Evolutionary conservation across 92 coral and sea anemone species (phyloP).

Genomic region (Porites rus): DNA sequence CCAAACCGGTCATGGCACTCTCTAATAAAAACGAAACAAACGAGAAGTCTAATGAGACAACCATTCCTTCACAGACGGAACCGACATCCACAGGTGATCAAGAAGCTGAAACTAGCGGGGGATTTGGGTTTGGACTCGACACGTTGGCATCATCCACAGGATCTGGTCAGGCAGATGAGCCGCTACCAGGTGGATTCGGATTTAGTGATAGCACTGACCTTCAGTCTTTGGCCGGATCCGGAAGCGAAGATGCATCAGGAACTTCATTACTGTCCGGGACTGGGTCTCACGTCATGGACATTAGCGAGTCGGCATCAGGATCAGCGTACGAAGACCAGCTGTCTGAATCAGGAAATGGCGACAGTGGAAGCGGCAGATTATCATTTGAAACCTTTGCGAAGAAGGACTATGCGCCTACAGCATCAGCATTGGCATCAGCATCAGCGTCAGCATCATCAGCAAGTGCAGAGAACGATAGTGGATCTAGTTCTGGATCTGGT

Average conservation of each 20-base stretch:
- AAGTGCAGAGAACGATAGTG: slow-evolving; percentile 40
- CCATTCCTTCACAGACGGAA: slow-evolving; percentile 21
- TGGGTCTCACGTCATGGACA: slow-evolving; percentile 56
- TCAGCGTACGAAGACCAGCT: slow-evolving; percentile 24
- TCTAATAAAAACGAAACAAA: not conserved
- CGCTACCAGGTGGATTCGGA: slow-evolving; percentile 76
- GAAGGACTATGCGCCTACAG: slow-evolving; percentile 31
- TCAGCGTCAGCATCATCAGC: slow-evolving; percentile 41
- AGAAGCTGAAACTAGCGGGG: slow-evolving; percentile 29
- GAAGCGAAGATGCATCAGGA: slow-evolving; percentile 68
- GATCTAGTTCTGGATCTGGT: slow-evolving; percentile 55
- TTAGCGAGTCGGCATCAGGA: slow-evolving; percentile 42
- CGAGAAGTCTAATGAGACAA: slow-evolving; percentile 8
- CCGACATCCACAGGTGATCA: not conserved
- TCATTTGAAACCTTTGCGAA: slow-evolving; percentile 1
- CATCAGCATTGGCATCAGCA: slow-evolving; percentile 17
- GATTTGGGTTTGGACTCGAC: slow-evolving; percentile 56
- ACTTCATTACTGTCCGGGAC: slow-evolving; percentile 21
- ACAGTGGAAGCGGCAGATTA: slow-evolving; percentile 39
- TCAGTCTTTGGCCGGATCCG: slow-evolving; percentile 66
- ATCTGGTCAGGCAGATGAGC: slow-evolving; percentile 46
- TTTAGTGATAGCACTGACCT: slow-evolving; percentile 49
- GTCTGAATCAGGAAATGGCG: slow-evolving; percentile 19
- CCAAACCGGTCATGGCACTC: slow-evolving; percentile 26
- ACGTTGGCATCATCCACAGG: slow-evolving; percentile 52